Evolutionary conservation across 2,888 invertebrate genomes (phyloP).

Genomic region (Hirtodrosophila duncani): DNA sequence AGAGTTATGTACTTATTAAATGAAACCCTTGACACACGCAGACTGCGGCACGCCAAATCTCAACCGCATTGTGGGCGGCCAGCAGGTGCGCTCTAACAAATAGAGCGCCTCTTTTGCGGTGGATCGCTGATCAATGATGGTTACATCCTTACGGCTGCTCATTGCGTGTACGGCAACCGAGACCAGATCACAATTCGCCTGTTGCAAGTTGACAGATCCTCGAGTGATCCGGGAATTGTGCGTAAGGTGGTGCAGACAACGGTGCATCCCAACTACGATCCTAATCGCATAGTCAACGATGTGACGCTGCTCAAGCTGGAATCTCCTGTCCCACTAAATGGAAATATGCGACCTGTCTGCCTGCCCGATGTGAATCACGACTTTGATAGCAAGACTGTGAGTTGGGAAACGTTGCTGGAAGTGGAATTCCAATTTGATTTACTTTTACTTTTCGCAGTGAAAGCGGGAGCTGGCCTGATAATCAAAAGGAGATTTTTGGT

Average conservation of each 20-base stretch:
- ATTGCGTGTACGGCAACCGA: constrained; percentile 74
- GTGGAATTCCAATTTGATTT: too few relatives aligned
- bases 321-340: constrained; percentile 62
- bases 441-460: too few relatives aligned
- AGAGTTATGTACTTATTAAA: neutral
- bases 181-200: constrained; percentile 70
- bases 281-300: constrained; percentile 72
- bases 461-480: too few relatives aligned
- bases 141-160: constrained; percentile 76
- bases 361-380: constrained; percentile 69
- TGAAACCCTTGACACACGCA: constrained; percentile 17
- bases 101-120: constrained; percentile 76
- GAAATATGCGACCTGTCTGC: constrained; percentile 73
- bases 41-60: constrained; percentile 76
- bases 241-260: constrained; percentile 67
- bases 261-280: constrained; percentile 70
- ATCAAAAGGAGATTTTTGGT: too few relatives aligned
- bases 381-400: constrained; percentile 71
- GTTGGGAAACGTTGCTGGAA: too few relatives aligned
- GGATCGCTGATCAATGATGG: constrained; percentile 77
- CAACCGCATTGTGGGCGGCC: constrained; percentile 76
- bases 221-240: constrained; percentile 67
- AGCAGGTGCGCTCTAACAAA: constrained; percentile 74
- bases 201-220: constrained; percentile 74
- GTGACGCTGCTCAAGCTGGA: constrained; percentile 73